A percentile compares a stretch with the other conserved stretches of the same genome.
Conservation (phyloP, 1,140 invertebrate genomes). For the Ericerus pela region DNA sequence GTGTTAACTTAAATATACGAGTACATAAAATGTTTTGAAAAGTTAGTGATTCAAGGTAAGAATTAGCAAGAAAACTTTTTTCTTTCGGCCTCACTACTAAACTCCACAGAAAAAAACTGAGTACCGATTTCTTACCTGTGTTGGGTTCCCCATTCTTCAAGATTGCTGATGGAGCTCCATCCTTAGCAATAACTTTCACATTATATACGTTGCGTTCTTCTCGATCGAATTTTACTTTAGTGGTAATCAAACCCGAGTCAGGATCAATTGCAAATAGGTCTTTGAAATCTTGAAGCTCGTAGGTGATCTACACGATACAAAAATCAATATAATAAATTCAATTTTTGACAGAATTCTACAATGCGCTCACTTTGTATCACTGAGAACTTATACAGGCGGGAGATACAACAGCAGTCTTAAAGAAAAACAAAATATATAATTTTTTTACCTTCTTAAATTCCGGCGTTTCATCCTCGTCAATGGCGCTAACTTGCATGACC, state of each 20-base stretch:
- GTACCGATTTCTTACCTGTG: slow-evolving; percentile 33
- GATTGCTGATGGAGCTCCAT: slow-evolving; percentile 70
- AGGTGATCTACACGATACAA: slow-evolving; percentile 51
- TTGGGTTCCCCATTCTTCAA: slow-evolving; percentile 48
- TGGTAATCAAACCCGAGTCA: slow-evolving; percentile 70
- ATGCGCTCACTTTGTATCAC: no score
- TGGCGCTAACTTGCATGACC: slow-evolving; percentile 72
- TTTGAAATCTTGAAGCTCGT: slow-evolving; percentile 49
- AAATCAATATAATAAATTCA: no score
- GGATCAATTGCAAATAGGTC: slow-evolving; percentile 62
- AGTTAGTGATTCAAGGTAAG: no score
- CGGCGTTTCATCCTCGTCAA: slow-evolving; percentile 69
- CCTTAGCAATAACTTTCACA: slow-evolving; percentile 66
- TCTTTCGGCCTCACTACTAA: no score
- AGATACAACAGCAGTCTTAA: no score
- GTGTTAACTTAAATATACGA: no score
- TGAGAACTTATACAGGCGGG: no score
- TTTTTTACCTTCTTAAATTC: slow-evolving; percentile 57
- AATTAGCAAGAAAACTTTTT: no score
- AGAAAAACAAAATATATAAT: no score
- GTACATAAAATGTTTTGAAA: no score
- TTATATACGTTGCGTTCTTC: slow-evolving; percentile 63
- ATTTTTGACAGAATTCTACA: no score
- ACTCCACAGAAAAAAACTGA: no score
- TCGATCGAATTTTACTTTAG: slow-evolving; percentile 57